Evolutionary conservation across 2,888 invertebrate species (phyloP), one percentile per base, ranked within the genome.

Genomic region (Pterostichus madidus): DNA sequence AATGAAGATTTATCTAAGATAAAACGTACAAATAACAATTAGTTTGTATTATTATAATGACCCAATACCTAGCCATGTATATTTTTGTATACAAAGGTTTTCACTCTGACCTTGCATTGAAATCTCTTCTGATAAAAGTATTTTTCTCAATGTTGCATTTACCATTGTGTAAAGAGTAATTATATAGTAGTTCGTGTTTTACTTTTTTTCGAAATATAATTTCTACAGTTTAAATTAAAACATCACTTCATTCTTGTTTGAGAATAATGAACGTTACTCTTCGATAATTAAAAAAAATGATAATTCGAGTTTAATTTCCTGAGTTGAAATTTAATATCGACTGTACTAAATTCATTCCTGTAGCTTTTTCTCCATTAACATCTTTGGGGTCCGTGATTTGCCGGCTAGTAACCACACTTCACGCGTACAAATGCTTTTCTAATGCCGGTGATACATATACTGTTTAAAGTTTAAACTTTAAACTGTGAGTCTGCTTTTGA

Each of bases 81-180:
- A 6, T 64, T 64, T 64, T 64, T 64, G n/a, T 44, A 7, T 39
- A 44, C 44, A 64, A 64, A 64, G 68, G 68, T 44, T 71, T 71
- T 44, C 44, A 44, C 11, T 71, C 68, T 71, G 44, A 71, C 68
- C 68, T 71, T 71, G 68, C 44, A 44, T 71, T 44, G 68, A 44
- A 44, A 44, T 71, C 68, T 71, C 44, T 44, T 44, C 44, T 44
- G 64, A 71, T 44, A 71, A 17, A 56, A 44, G 68, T 17, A 39
- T 71, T 71, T 44, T 71, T 44, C 44, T 71, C 64, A 64, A 15
- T 71, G 46, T 56, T 56, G 56, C 17, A 24, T 56, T 17, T 17
- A 24, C 44, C 13, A 44, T 71, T 44, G 17, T 71, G 39, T 71
- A 31, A 35, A 71, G 64, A 39, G 10, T 71, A 71, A 71, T 71